Base-by-base conservation (phyloP, 2,888 invertebrate species). In the Creontiades dilutus region DNA sequence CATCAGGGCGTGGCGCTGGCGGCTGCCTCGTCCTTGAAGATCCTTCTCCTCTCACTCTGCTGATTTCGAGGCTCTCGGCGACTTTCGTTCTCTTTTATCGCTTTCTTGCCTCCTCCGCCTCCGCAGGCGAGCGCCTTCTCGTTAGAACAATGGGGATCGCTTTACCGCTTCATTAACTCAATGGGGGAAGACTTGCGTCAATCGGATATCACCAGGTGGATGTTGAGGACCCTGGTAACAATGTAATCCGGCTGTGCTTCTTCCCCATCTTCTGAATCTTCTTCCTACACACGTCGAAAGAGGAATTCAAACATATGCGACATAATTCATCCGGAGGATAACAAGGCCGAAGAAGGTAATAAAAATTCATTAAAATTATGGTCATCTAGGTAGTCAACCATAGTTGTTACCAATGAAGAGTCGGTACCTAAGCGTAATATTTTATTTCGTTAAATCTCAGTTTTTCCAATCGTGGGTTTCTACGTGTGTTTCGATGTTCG, bases 121-220 rank as follows among this genome's bases (percentile, higher is more conserved):
- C 55, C 37, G 47, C 37, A 80, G 46, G 46, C 46, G 78, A 12
- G 52, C 48, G 55, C 48, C 82, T 82, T 11, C 82, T 47, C 27
- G 82, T 23, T 82, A 13, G 82, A 82, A 82, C 82, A 82, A 82
- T 82, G 23, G 27, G 16, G 16, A 52, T 27, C 82, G 47, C 52
- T 82, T 82, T 82, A 82, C 82, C 82, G 52, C 82, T 82, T 82
- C 82, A 82, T 82, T 52, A 52, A 23, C 23, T 52, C 82, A 80
- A 80, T n/a, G n/a, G 12, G 46, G 28, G 27, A n/a, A n/a, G n/a
- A 52, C 81, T 48, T 82, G 11, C 82, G 82, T 52, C 82, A 52
- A 52, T 82, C 27, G 52, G 82, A 52, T 19, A 80, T 82, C 52
- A 19, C n/a, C 2, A 52, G 47, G 55, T 82, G 46, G 47, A 80